Conservation (phyloP, 35 echinoderm and acorn worm genomes). For the Ophioderma brevispina region DNA sequence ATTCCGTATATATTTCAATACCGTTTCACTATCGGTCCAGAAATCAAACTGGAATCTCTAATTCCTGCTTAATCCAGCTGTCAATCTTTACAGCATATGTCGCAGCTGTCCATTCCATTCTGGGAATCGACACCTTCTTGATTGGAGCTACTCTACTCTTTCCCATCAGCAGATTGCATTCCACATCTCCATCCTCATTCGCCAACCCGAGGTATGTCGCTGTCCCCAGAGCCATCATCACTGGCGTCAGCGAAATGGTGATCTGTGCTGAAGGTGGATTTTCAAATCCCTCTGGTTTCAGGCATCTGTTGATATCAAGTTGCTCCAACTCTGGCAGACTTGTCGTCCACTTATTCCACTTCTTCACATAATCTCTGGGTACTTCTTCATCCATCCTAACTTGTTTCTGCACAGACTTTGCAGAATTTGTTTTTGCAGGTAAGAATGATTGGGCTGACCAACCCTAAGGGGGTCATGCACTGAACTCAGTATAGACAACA, state of each 20-base stretch:
- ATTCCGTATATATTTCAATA: slow-evolving; percentile 15
- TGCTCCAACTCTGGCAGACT: slow-evolving; percentile 24
- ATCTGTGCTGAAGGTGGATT: neutral
- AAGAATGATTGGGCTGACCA: slow-evolving; percentile 47
- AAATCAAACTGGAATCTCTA: neutral
- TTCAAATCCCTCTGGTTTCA: slow-evolving; percentile 28
- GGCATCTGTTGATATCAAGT: slow-evolving; percentile 8
- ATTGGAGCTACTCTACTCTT: slow-evolving; percentile 55
- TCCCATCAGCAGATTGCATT: slow-evolving; percentile 10
- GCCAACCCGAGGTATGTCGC: slow-evolving; percentile 44
- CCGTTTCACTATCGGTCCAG: slow-evolving; percentile 14
- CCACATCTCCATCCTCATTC: slow-evolving; percentile 23
- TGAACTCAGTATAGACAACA: slow-evolving; percentile 39
- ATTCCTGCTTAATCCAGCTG: neutral
- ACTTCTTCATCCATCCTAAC: slow-evolving; percentile 54
- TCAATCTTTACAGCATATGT: slow-evolving; percentile 42
- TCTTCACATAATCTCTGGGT: neutral
- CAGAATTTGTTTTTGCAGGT: slow-evolving; percentile 32
- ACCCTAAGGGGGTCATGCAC: slow-evolving; percentile 53
- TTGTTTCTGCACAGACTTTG: slow-evolving; percentile 47
- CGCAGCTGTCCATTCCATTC: slow-evolving; percentile 47
- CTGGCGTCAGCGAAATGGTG: slow-evolving; percentile 36
- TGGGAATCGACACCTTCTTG: slow-evolving; percentile 52
- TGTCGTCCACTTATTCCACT: slow-evolving; percentile 39
- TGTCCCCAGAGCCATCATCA: slow-evolving; percentile 8